Conservation (phyloP, 2,888 invertebrate genomes). For the Rhyacophila evoluta region DNA sequence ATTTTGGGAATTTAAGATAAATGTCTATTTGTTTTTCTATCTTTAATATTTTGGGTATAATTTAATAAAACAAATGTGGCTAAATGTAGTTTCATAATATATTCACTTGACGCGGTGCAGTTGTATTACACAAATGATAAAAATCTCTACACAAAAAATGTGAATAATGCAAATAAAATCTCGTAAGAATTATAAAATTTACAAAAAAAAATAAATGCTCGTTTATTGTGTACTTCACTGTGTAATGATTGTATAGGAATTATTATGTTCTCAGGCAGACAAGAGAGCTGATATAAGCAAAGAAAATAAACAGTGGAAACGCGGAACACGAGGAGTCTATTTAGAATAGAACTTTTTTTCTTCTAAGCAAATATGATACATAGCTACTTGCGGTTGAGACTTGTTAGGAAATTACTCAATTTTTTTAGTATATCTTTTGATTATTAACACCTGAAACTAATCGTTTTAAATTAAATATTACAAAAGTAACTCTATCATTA, state of each 20-base stretch:
- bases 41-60: no score
- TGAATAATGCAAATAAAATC: neutral
- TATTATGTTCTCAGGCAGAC: slow-evolving; percentile 41
- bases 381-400: neutral
- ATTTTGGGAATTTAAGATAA: no score
- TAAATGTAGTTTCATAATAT: no score
- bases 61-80: no score
- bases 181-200: neutral
- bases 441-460: no score
- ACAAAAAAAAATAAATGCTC: neutral
- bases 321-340: slow-evolving; percentile 54
- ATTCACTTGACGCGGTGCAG: no score
- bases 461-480: no score
- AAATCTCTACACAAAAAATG: neutral
- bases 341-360: slow-evolving; percentile 47
- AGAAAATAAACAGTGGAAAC: slow-evolving; percentile 52
- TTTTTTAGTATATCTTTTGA: neutral
- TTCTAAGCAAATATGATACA: neutral
- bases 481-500: no score
- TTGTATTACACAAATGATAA: no score
- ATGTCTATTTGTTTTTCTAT: no score
- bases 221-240: slow-evolving; percentile 20
- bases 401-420: neutral
- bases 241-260: slow-evolving; percentile 15
- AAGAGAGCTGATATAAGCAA: slow-evolving; percentile 39